Base-by-base conservation (phyloP, 2,888 invertebrate genomes). In the Drosophila atripex region DNA sequence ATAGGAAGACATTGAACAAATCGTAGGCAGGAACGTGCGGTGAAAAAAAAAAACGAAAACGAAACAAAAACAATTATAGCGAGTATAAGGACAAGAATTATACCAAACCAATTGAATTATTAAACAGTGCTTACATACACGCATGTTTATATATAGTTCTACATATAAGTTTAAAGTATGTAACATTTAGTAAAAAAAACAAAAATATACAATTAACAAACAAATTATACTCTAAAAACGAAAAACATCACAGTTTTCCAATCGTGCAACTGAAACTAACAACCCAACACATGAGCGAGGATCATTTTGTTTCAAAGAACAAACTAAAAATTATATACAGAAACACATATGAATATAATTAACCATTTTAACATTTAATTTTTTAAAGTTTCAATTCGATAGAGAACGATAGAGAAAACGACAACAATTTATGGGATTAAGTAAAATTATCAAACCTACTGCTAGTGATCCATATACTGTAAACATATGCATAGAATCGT, bases 11-110 rank as follows among this genome's bases (percentile, higher is more conserved):
- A 88, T 87, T 88, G 89, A 89, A 89, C 88, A 90, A 90, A 91
- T 87, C 90, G 89, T 91, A 90, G 91, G 91, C 91, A 91, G 91
- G 91, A 90, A 90, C 91, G 91, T 91, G 91, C 91, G 91, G 91
- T 90, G 90, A 88, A 89, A 86, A 52, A 39, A 57, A 52, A 28
- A 28, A 28, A 28, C 9, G 9, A 64, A 52, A 66, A 84, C 59
- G 53, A 69, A 74, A 63, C 52, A 57, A 75, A 60, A 53, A 71
- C 77, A 68, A 75, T 73, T 73, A 73, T 73, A 73, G 73, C 77
- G 84, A 80, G 80, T 80, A 77, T 83, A 64, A 83, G 55, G 64
- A 57, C 63, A 77, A 76, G 60, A 84, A 82, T 77, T 84, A 82
- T 80, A 86, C 80, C 68, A 79, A 86, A 86, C 77, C 73, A 77